These are phyloP conservation scores for Caranx melampygus DNA, from an alignment of 2,113 vertebrate species.

Conservation along the genomic window DNA sequence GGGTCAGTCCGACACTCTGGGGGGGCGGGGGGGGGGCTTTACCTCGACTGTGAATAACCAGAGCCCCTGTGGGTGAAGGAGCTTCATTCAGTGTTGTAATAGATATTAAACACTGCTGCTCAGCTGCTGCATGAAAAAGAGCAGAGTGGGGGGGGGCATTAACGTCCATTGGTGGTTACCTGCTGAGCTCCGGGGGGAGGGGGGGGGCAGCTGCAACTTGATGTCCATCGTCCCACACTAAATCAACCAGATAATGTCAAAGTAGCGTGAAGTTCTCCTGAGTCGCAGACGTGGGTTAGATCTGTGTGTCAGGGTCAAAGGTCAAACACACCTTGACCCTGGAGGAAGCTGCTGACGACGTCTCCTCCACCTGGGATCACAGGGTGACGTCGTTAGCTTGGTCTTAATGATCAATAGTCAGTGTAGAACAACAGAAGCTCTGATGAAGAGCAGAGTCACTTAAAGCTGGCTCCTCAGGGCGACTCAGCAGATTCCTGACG, in stretches of 20 bases:
- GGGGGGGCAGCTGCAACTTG: background rate
- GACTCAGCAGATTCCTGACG: slow-evolving; percentile 12
- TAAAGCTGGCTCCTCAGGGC: slow-evolving; percentile 31
- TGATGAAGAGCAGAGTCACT: background rate
- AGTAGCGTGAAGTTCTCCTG: background rate
- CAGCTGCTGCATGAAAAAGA: background rate
- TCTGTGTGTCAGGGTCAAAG: background rate
- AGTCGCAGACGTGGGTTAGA: background rate
- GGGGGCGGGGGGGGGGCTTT: background rate
- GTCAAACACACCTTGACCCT: background rate
- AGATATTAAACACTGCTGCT: slow-evolving; percentile 32
- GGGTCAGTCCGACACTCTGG: slow-evolving; percentile 26
- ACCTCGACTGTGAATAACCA: background rate
- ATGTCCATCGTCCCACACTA: background rate
- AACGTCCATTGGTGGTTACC: background rate
- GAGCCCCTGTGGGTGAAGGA: background rate
- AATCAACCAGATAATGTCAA: slow-evolving; percentile 12
- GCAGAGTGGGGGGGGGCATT: background rate
- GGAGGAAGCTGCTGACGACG: background rate
- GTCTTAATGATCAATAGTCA: slow-evolving; percentile 47
- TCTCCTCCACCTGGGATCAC: background rate
- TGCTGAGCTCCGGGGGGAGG: background rate
- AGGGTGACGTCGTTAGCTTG: slow-evolving; percentile 26
- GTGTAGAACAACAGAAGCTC: slow-evolving; percentile 1
- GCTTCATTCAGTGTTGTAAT: slow-evolving; percentile 18